Base-by-base conservation (phyloP, 2,797 vertebrate species). In the Eulemur rubriventer region DNA sequence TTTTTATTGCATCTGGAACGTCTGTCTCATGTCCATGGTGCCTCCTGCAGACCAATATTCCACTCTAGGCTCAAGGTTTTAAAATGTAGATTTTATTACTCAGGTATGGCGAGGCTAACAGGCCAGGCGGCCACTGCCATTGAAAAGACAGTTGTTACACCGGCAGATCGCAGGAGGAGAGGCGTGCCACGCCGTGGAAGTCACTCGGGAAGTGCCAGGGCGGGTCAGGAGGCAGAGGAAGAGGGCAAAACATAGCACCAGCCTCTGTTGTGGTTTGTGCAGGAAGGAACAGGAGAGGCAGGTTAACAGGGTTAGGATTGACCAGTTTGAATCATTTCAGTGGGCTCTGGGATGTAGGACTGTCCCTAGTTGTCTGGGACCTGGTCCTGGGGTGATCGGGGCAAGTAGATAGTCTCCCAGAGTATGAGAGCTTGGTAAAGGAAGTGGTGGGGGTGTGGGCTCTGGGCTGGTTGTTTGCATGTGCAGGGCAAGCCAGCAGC, bases 1-100 rank as follows among this genome's bases (percentile, higher is more conserved):
- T 70, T 91, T 91, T 87, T 85, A 91, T 52, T 91, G 30, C 63
- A 67, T 41, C n/a, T 90, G 52, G 81, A 55, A 50, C 86, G 89
- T 76, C 55, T 79, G 46, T 52, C 33, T 28, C 8, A 5, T 4
- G 38, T 89, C 6, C 12, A 12, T 22, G 30, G 33, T 90, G 38
- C 35, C 14, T n/a, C 26, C 17, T 82, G 41, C n/a, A 87, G 2
- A 69, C 20, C 63, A 73, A 17, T 10, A 28, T 81, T 43, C 18
- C n/a, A n/a, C 35, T 33, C 28, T 63, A 88, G 65, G 48, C 11
- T 55, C 46, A 26, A 33, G 55, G 48, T 35, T 89, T 94, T 63
- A 41, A 69, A 69, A 63, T 70, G 50, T 76, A 70, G 67, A 70
- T 81, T 92, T 79, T 72, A 38, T 85, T 85, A 7, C 30, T 65